Base-by-base conservation (phyloP, 2,888 invertebrate species). In the Platycheirus albimanus region DNA sequence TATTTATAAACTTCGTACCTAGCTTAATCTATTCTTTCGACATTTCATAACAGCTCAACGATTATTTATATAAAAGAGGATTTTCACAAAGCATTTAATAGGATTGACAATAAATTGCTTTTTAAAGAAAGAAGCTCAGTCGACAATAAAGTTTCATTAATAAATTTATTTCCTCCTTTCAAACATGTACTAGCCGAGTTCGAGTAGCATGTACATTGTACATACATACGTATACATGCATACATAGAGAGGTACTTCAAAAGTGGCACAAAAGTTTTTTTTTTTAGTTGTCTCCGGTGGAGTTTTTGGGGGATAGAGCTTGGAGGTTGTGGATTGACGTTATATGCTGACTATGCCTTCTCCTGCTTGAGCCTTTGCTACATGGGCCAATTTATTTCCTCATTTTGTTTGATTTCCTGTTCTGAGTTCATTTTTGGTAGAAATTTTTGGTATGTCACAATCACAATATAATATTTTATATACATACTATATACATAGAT, bases 41-140 rank as follows among this genome's bases (percentile, higher is more conserved):
- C 61, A 61, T 45, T 61, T 30, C 17, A 30, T 61, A 61, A 45
- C 43, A 30, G 11, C 61, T 58, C 24, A 58, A 38, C 41, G 58
- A 41, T 58, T 41, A 41, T 58, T n/a, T 13, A 17, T 45, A 54
- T 33, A 45, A 36, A 70, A 28, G 51, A 41, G 43, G 63, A 63
- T 63, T 74, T 54, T 38, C 47, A 36, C 28, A 47, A 13, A 72
- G 54, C 64, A 64, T 64, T 64, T 47, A 74, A 74, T 64, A 64
- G 72, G 72, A 72, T 64, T 74, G 24, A 10, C 64, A 74, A 74
- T 74, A 64, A 74, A 74, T 74, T 74, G 64, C 47, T 54, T 74
- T 61, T 74, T 54, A 64, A 47, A 47, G 54, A 74, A 45, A 52
- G 43, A 36, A 72, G 63, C 72, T 49, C 52, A 30, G 11, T 45